These are phyloP conservation scores for Epistrophe grossulariae DNA, from an alignment of 2,888 invertebrate species.

Conservation along the genomic window DNA sequence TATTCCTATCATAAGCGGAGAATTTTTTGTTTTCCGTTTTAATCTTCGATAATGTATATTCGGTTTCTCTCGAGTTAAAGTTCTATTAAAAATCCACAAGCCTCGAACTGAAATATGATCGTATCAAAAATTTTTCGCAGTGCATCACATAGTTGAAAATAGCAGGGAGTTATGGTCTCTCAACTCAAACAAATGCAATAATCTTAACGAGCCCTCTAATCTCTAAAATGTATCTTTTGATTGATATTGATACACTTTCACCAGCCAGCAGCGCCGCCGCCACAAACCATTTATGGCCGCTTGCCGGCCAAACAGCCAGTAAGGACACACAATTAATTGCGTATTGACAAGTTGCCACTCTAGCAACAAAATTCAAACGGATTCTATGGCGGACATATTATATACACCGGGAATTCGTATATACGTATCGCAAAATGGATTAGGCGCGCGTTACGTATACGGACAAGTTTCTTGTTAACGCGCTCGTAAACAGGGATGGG, in stretches of 20 bases:
- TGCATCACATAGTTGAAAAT: not conserved
- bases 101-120: too few relatives aligned
- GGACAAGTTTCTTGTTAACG: slow-evolving; percentile 70
- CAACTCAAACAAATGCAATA: slow-evolving; percentile 25
- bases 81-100: too few relatives aligned
- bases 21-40: too few relatives aligned
- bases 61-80: too few relatives aligned
- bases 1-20: too few relatives aligned
- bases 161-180: not conserved
- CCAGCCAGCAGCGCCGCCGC: slow-evolving; percentile 11
- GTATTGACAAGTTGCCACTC: slow-evolving; percentile 74
- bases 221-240: slow-evolving; percentile 70
- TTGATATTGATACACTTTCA: slow-evolving; percentile 74
- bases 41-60: too few relatives aligned
- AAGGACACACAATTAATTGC: slow-evolving; percentile 75
- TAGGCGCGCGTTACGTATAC: slow-evolving; percentile 36
- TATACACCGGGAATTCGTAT: slow-evolving; percentile 62
- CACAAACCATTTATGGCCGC: slow-evolving; percentile 55
- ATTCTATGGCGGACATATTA: not conserved
- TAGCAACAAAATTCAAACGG: slow-evolving; percentile 20
- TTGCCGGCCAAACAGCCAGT: slow-evolving; percentile 37
- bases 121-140: not conserved
- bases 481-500: slow-evolving; percentile 66
- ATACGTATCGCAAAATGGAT: slow-evolving; percentile 50
- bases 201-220: slow-evolving; percentile 51